These are phyloP conservation scores for Asteroscopus sphinx DNA, from an alignment of 2,888 invertebrate genomes.

Conservation along the genomic window DNA sequence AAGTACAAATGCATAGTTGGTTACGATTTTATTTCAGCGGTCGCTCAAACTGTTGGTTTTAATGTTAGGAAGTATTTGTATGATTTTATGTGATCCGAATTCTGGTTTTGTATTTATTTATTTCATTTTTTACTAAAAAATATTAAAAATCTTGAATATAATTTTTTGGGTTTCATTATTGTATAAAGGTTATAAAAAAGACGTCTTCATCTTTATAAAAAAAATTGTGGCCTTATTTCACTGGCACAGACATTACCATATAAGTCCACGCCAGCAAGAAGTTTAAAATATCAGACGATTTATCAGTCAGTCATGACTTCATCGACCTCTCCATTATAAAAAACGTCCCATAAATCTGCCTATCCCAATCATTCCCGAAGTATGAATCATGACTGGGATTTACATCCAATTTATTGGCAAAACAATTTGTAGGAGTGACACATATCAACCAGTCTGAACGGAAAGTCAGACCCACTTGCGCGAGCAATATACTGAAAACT, in stretches of 20 bases:
- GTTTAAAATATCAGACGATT: neutral
- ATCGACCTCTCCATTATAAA: constrained; percentile 19
- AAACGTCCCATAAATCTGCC: constrained; percentile 28
- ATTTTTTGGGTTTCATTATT: too few relatives aligned
- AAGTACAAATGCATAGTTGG: constrained; percentile 96
- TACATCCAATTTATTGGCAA: constrained; percentile 44
- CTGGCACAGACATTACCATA: too few relatives aligned
- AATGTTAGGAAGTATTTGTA: constrained; percentile 94
- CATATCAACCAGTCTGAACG: neutral
- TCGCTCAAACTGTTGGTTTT: constrained; percentile 94
- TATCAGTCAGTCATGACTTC: constrained; percentile 11
- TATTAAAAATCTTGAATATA: neutral
- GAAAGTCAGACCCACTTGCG: too few relatives aligned
- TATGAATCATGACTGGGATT: constrained; percentile 33
- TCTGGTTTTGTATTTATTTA: constrained; percentile 40
- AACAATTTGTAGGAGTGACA: constrained; percentile 37
- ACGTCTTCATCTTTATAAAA: too few relatives aligned
- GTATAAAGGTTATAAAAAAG: too few relatives aligned
- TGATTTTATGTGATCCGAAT: constrained; percentile 88
- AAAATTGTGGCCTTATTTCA: too few relatives aligned
- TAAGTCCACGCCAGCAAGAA: too few relatives aligned
- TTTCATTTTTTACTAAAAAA: constrained; percentile 13
- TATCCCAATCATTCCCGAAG: constrained; percentile 29
- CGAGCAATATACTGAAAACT: too few relatives aligned
- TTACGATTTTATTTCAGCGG: constrained; percentile 94